These are phyloP conservation scores for Pogonognathellus flavescens DNA, from an alignment of 1,140 invertebrate genomes.

Conservation along the genomic window DNA sequence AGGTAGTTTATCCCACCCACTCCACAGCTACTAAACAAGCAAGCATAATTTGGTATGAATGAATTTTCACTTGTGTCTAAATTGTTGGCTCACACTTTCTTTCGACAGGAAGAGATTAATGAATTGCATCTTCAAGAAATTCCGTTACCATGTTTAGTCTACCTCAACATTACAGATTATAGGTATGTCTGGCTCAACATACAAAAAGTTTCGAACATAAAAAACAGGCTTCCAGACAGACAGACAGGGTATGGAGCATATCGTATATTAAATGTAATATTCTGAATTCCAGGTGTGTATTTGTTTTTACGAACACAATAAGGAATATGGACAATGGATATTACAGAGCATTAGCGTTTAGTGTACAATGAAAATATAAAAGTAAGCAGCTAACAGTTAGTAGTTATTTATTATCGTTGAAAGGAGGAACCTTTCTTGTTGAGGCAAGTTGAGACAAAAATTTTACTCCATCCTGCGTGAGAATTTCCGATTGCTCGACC, in stretches of 20 bases:
- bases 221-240: background rate
- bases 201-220: background rate
- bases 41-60: background rate
- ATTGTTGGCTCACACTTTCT: background rate
- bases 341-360: background rate
- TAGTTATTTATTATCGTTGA: background rate
- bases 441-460: constrained; percentile 14
- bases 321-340: background rate
- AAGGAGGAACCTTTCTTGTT: background rate
- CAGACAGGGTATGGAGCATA: background rate
- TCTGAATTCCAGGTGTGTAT: background rate
- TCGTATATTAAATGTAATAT: constrained; percentile 6
- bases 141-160: background rate
- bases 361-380: background rate
- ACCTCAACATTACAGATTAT: background rate
- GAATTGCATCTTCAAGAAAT: background rate
- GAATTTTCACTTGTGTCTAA: background rate
- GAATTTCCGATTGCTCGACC: no score
- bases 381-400: background rate
- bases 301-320: constrained; percentile 23
- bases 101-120: constrained; percentile 39
- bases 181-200: no score
- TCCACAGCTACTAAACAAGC: background rate
- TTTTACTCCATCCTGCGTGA: background rate
- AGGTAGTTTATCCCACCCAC: background rate